Evolutionary conservation across 2,113 vertebrate species (phyloP).

Genomic region (Pterocles gutturalis): DNA sequence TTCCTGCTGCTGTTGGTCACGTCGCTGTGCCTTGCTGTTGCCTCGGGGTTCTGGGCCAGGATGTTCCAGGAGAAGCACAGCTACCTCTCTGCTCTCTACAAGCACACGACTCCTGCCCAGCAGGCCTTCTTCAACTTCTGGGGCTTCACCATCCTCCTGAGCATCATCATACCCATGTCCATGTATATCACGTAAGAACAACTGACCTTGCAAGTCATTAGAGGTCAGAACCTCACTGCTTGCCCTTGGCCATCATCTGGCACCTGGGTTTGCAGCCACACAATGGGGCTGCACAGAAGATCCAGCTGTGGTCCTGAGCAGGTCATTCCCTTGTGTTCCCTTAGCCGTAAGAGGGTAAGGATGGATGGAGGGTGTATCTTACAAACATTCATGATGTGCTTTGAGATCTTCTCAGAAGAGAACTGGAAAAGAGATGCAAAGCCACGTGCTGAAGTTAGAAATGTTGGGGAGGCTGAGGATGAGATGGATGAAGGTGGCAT

Average conservation of each 20-base stretch:
- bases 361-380: background rate
- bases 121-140: slow-evolving; percentile 88
- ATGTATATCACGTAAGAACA: slow-evolving; percentile 89
- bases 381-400: background rate
- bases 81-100: slow-evolving; percentile 61
- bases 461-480: background rate
- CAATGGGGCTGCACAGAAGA: background rate
- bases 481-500: background rate
- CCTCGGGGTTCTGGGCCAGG: slow-evolving; percentile 29
- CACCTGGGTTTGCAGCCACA: background rate
- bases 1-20: slow-evolving; percentile 53
- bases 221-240: background rate
- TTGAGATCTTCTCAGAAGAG: background rate
- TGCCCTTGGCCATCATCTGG: background rate
- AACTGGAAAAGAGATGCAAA: background rate
- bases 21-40: background rate
- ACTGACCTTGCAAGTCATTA: background rate
- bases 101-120: slow-evolving; percentile 35
- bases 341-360: accelerated
- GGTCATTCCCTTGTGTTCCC: background rate
- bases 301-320: background rate
- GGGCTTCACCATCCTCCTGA: slow-evolving; percentile 90
- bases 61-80: slow-evolving; percentile 57
- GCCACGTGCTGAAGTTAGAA: accelerated
- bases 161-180: slow-evolving; percentile 88